Evolutionary conservation across 2,888 invertebrate genomes (phyloP).

Genomic region (Brachyptera risi): DNA sequence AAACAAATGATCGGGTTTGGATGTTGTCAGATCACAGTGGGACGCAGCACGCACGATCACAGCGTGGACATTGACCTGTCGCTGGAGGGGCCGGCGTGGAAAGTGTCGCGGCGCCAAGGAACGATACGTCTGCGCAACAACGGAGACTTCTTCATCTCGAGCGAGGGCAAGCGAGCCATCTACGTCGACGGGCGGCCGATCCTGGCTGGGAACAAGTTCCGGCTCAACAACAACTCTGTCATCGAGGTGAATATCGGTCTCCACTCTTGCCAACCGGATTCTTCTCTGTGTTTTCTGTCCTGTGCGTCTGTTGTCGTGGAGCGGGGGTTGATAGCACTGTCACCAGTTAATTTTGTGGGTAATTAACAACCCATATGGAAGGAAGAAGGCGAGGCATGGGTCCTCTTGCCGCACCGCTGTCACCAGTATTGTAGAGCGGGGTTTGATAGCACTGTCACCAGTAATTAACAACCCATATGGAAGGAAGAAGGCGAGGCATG

Average conservation of each 20-base stretch:
- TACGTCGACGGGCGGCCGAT: constrained; percentile 92
- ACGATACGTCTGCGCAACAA: constrained; percentile 85
- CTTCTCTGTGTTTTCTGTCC: too few relatives aligned
- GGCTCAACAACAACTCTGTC: constrained; percentile 88
- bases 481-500: too few relatives aligned
- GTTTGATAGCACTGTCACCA: too few relatives aligned
- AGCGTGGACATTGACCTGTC: constrained; percentile 90
- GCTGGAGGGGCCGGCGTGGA: constrained; percentile 91
- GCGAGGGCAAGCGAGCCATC: constrained; percentile 91
- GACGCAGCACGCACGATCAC: constrained; percentile 82
- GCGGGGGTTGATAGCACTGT: too few relatives aligned
- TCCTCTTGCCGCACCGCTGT: too few relatives aligned
- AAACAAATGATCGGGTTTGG: too few relatives aligned
- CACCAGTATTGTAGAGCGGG: too few relatives aligned
- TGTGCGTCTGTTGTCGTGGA: too few relatives aligned
- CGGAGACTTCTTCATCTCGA: constrained; percentile 92
- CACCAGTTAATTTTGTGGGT: too few relatives aligned
- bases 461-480: too few relatives aligned
- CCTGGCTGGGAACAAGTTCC: constrained; percentile 81
- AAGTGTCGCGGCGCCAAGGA: constrained; percentile 89
- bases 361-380: too few relatives aligned
- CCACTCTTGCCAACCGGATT: background rate
- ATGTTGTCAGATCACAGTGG: constrained; percentile 84
- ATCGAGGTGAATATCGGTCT: constrained; percentile 66
- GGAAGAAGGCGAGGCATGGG: too few relatives aligned